These are phyloP conservation scores for Dicyrtomina minuta DNA, from an alignment of 2,888 invertebrate genomes.

Conservation along the genomic window DNA sequence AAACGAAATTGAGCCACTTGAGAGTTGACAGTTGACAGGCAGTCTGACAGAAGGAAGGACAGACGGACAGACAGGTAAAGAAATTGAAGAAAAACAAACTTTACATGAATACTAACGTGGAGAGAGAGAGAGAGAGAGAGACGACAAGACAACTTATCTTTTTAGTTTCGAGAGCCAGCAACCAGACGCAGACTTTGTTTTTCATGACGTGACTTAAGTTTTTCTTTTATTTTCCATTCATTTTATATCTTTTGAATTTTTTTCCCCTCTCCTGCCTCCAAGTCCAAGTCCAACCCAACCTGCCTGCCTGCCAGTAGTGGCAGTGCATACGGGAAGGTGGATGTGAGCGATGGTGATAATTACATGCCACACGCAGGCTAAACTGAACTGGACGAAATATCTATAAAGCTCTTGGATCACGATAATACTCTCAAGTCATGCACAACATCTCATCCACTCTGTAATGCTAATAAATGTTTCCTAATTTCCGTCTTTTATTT, in stretches of 20 bases:
- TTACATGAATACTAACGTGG: not conserved
- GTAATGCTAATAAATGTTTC: no score
- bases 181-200: conserved; percentile 1
- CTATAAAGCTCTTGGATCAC: no score
- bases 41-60: conserved; percentile 31
- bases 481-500: no score
- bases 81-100: conserved; percentile 24
- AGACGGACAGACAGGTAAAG: conserved; percentile 26
- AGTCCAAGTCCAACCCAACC: no score
- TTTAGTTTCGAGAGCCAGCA: no score
- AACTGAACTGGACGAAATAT: no score
- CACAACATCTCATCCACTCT: no score
- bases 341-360: no score
- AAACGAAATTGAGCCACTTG: conserved; percentile 30
- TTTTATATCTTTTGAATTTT: conserved; percentile 12
- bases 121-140: not conserved
- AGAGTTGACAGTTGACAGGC: conserved; percentile 32
- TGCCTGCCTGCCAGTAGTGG: no score
- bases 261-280: not conserved
- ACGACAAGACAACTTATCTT: conserved; percentile 15
- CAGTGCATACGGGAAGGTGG: no score
- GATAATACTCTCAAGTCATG: no score
- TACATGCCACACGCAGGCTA: no score
- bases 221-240: not conserved
- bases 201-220: conserved; percentile 20